Base-by-base conservation (phyloP, 1,140 invertebrate genomes). In the Drosophila teissieri region DNA sequence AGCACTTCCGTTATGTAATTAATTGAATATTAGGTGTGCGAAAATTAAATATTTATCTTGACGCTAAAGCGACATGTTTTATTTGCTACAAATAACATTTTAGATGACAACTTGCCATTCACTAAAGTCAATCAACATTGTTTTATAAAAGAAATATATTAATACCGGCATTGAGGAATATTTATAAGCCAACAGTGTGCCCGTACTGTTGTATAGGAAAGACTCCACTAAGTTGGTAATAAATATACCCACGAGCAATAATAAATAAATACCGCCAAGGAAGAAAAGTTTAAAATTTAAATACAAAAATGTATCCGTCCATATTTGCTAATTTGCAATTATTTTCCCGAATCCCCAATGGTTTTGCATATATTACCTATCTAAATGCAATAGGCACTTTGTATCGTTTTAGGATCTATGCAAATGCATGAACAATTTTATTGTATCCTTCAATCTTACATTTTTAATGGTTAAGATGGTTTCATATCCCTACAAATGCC, bases 371-470 rank as follows among this genome's bases (percentile, higher is more conserved):
- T 24, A 24, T 24, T 40, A 44, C 17, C 10, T 12, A 11, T 44
- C 17, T 10, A 19, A 2, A 4, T 19, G 17, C 10, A 44, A 45
- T 3, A 1, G 12, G 11, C 44, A 14, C 11, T 45, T 8, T 15
- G 4, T 17, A 65, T 24, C 45, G 11, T 19, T 51, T 31, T 53
- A 65, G 60, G 37, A 65, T 53, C 40, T 64, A 65, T 51, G 58
- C 63, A 64, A 68, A 68, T 64, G 61, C 64, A 45, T 53, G n/a
- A 45, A 63, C 63, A 65, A 65, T 63, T 68, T 65, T 68, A 68
- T 68, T 68, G 63, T 68, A 65, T 45, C 46, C 61, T 65, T 40
- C 60, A 39, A 68, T 68, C 61, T 63, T 44, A 68, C 64, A 68
- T 68, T 68, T 53, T 44, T 17, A 68, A 64, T 52, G 64, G 46